Evolutionary conservation across 2,888 invertebrate genomes (phyloP), one percentile per base, ranked within the genome.

Genomic region (Scaeva pyrastri): DNA sequence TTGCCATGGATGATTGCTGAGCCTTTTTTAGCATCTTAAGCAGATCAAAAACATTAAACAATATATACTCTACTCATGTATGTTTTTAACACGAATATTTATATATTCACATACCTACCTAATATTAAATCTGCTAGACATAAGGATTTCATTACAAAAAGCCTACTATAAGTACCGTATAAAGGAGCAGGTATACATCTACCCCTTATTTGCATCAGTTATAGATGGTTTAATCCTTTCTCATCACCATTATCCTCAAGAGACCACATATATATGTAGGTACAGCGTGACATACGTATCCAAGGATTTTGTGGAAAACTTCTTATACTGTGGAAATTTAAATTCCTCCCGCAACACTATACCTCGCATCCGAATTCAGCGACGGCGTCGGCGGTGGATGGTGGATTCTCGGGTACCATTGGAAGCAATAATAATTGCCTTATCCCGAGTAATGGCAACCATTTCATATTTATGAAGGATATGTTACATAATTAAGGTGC

Each of bases 391-490:
- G n/a, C n/a, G n/a, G n/a, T n/a, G n/a, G 31, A 2, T 31, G 39
- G 19, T 50, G n/a, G n/a, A n/a, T n/a, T n/a, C n/a, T 12, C 11
- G 50, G 81, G 64, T 50, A 70, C 31, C 83, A 70, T 77, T 80
- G 71, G 71, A 73, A 75, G 75, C 80, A 50, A 64, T 71, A 86
- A 86, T 86, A 86, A 86, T 86, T 86, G 86, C 82, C 86, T 86
- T 82, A 78, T 86, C 77, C 77, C 64, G 36, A 82, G 77, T 86
- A 86, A 86, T 82, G 86, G 86, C 82, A 86, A 82, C 86, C 86
- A 86, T 86, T 86, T 86, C 86, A 86, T 86, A 86, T 86, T 86
- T 86, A 86, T 86, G 86, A 86, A 86, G 82, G 82, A 86, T 86
- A 55, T 82, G 74, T 60, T 86, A 82, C 86, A 86, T 82, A 86